Conservation (phyloP, 1,140 invertebrate species). For the Notospermus geniculatus region DNA sequence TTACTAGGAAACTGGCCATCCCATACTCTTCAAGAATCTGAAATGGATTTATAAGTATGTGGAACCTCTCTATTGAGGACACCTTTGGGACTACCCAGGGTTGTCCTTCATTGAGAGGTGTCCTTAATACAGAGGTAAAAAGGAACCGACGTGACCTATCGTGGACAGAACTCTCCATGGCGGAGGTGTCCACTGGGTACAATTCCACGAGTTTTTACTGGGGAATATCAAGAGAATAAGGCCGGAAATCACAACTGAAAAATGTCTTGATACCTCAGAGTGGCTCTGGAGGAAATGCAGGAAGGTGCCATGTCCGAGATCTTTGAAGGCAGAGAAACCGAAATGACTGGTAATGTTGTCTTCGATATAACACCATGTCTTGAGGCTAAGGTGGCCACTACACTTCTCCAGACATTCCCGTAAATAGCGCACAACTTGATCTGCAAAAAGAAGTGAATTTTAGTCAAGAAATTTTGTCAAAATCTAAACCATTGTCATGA, state of each 20-base stretch:
- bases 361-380: constrained; percentile 7
- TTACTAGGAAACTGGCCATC: not conserved
- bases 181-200: too few relatives aligned
- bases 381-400: constrained; percentile 10
- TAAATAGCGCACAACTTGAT: not conserved
- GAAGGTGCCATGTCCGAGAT: constrained; percentile 5
- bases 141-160: too few relatives aligned
- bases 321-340: not conserved
- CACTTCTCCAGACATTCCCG: constrained; percentile 11
- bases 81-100: too few relatives aligned
- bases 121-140: too few relatives aligned
- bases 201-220: too few relatives aligned
- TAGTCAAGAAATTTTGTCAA: too few relatives aligned
- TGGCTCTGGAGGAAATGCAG: constrained; percentile 11
- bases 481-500: too few relatives aligned
- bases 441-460: constrained; percentile 15
- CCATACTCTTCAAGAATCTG: not conserved
- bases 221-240: too few relatives aligned
- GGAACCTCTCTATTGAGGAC: too few relatives aligned
- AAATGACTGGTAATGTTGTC: constrained; percentile 7
- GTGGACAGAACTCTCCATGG: too few relatives aligned
- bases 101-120: too few relatives aligned
- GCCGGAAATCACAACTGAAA: not conserved
- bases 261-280: not conserved
- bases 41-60: not conserved